Conservation (phyloP, 1,140 invertebrate genomes). For the Drosophila jambulina region DNA sequence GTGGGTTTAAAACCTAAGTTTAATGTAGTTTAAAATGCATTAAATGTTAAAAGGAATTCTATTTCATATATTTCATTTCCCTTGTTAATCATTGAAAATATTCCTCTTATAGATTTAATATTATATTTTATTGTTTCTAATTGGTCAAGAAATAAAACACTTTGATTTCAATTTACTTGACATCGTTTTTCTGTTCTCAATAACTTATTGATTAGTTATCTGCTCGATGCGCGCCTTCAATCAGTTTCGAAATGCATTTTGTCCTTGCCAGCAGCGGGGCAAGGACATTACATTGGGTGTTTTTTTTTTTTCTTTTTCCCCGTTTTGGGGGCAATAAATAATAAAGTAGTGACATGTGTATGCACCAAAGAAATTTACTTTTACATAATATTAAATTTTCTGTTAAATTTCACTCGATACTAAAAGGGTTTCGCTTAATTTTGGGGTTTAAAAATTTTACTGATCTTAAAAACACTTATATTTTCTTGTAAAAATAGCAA, state of each 20-base stretch:
- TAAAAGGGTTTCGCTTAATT: neutral
- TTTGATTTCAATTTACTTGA: neutral
- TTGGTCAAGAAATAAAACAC: neutral
- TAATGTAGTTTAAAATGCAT: too few relatives aligned
- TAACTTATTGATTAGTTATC: conserved; percentile 61
- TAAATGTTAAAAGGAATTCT: too few relatives aligned
- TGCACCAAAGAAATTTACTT: neutral
- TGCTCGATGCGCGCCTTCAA: conserved; percentile 33
- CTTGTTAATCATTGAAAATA: too few relatives aligned
- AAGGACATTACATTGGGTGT: conserved; percentile 8
- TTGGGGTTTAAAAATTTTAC: neutral
- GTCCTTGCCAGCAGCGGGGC: conserved; percentile 33
- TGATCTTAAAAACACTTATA: neutral
- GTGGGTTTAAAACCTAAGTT: too few relatives aligned
- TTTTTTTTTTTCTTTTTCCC: neutral
- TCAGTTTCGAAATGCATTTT: conserved; percentile 55
- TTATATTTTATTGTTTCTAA: neutral
- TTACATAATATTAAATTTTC: neutral
- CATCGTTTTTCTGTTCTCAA: conserved; percentile 12
- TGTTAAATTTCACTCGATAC: neutral
- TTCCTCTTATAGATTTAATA: too few relatives aligned
- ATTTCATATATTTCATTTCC: too few relatives aligned
- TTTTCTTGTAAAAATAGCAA: neutral
- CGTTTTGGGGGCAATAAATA: conserved; percentile 37
- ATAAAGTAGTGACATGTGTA: conserved; percentile 27